Percentiles rank a stretch among this genome's conserved stretches.
These are phyloP conservation scores for Drepana falcataria DNA, from an alignment of 2,888 invertebrate genomes.

Conservation along the genomic window DNA sequence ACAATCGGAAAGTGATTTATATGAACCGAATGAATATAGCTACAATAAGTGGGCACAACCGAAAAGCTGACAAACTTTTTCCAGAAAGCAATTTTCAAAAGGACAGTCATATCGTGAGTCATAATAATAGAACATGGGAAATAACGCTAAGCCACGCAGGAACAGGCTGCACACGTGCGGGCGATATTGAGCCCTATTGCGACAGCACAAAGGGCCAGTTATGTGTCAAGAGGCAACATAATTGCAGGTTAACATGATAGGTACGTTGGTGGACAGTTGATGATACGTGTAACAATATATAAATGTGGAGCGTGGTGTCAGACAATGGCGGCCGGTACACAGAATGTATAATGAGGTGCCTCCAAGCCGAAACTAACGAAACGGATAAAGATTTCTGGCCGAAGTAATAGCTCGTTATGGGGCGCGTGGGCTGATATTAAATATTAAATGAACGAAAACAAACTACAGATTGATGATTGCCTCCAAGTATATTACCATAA, in stretches of 20 bases:
- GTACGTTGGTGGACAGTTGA: constrained; percentile 1
- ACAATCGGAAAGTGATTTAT: too few relatives aligned
- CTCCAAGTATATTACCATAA: not conserved
- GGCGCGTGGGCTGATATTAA: not conserved
- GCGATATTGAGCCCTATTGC: not conserved
- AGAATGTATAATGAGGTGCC: not conserved
- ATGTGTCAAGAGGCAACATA: not conserved
- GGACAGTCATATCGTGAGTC: not conserved
- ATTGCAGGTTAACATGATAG: not conserved
- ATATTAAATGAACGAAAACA: too few relatives aligned
- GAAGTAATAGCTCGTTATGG: not conserved
- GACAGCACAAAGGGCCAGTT: not conserved
- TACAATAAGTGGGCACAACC: too few relatives aligned
- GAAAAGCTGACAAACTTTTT: not conserved
- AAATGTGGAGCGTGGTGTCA: not conserved
- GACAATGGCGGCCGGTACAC: not conserved
- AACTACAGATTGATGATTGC: not conserved
- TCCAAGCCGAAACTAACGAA: not conserved
- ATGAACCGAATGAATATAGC: too few relatives aligned
- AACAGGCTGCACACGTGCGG: too few relatives aligned
- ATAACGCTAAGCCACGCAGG: not conserved
- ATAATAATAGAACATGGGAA: not conserved
- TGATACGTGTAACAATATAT: constrained; percentile 1
- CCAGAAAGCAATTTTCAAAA: not conserved
- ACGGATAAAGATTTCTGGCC: not conserved